Conservation (phyloP, 2,888 invertebrate genomes). For the Diplolepis rosae region DNA sequence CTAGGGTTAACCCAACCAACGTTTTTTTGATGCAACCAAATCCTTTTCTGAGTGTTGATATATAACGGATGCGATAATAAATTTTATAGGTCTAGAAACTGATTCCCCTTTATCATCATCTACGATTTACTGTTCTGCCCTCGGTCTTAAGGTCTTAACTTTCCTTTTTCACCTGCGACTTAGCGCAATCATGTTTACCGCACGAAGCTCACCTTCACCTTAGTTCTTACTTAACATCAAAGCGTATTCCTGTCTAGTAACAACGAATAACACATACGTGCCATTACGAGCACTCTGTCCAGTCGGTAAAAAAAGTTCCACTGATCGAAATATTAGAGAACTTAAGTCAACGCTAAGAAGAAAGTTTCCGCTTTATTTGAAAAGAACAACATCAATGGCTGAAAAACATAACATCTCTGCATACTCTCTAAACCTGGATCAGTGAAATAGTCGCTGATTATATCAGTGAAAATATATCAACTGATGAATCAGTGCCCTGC, state of each 20-base stretch:
- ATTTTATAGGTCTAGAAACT: slow-evolving; percentile 31
- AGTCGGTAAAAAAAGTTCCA: not conserved
- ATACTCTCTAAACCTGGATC: too few species aligned
- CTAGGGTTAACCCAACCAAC: too few species aligned
- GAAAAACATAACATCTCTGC: too few species aligned
- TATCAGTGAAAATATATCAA: too few species aligned
- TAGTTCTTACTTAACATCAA: slow-evolving; percentile 46
- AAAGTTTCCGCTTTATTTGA: too few species aligned
- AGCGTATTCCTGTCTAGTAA: slow-evolving; percentile 33
- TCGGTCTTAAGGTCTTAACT: slow-evolving; percentile 34
- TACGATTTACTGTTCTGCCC: slow-evolving; percentile 25
- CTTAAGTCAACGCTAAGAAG: not conserved
- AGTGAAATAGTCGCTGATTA: too few species aligned
- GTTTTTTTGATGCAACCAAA: too few species aligned
- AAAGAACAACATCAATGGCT: too few species aligned
- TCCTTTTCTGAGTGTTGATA: too few species aligned
- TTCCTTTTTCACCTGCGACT: slow-evolving; percentile 35
- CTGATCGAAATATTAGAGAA: not conserved
- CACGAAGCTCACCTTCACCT: slow-evolving; percentile 60
- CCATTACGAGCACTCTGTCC: not conserved
- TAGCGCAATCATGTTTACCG: slow-evolving; percentile 41
- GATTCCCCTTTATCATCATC: slow-evolving; percentile 31
- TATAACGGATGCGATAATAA: slow-evolving; percentile 23
- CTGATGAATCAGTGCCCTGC: too few species aligned
- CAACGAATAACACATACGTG: slow-evolving; percentile 1